Conservation (phyloP, 2,888 invertebrate species). For the Himalopsyche japonica region DNA sequence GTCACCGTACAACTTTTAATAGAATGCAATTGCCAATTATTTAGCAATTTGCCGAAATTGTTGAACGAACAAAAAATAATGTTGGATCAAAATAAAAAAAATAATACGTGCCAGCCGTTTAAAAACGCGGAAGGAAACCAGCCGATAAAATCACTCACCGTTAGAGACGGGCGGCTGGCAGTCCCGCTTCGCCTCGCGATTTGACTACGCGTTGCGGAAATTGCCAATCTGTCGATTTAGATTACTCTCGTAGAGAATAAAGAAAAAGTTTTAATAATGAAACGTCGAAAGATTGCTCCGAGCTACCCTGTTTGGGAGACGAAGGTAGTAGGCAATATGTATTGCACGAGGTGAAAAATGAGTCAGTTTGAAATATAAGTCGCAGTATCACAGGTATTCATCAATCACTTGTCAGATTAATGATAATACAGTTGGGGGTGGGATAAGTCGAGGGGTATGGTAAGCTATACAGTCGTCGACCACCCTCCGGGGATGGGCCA, state of each 20-base stretch:
- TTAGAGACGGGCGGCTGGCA: not conserved
- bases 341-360: not conserved
- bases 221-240: not conserved
- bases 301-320: not conserved
- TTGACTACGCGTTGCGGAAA: not conserved
- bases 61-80: not conserved
- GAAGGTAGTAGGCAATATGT: not conserved
- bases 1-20: too few species aligned
- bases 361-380: too few species aligned
- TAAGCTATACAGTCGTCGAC: too few species aligned
- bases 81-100: not conserved
- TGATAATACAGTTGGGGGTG: not conserved
- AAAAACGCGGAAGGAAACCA: not conserved
- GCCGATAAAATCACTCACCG: not conserved
- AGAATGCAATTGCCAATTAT: not conserved
- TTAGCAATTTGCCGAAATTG: not conserved
- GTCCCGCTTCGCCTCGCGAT: not conserved
- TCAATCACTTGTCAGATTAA: not conserved
- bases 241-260: not conserved
- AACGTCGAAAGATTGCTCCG: not conserved
- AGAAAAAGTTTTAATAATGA: not conserved
- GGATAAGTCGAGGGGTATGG: not conserved
- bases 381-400: not conserved
- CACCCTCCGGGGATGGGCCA: too few species aligned
- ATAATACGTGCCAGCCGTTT: not conserved